phyloP scores from a whole-genome alignment of 2,113 vertebrate species.

The Lycaon pictus region DNA sequence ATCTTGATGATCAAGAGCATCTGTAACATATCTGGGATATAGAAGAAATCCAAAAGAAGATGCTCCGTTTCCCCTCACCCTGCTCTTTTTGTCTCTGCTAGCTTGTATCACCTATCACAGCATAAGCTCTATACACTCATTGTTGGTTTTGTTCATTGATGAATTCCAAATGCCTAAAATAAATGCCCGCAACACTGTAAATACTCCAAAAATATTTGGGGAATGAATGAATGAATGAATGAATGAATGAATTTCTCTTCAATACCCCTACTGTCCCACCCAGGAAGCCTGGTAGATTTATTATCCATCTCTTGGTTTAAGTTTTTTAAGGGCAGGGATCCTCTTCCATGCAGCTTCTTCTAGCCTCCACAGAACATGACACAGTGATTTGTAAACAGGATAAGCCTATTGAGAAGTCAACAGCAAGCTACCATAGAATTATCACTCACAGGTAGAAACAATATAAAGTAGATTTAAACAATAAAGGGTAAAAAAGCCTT shows the following conservation, averaged over 20 bases:
- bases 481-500: not conserved
- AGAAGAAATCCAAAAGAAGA: not conserved
- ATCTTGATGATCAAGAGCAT: not conserved
- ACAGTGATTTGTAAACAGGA: not conserved
- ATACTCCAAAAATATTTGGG: not conserved
- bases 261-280: not conserved
- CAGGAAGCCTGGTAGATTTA: not conserved
- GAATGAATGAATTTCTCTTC: not conserved
- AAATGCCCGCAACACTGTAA: not conserved
- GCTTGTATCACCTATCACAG: not conserved
- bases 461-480: not conserved
- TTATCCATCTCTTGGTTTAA: not conserved
- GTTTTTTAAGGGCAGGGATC: not conserved
- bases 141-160: not conserved
- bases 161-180: conserved; percentile 9
- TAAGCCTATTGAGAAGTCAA: not conserved
- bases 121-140: not conserved
- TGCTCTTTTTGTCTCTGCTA: not conserved
- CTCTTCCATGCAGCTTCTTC: not conserved
- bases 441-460: not conserved
- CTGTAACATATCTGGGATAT: not conserved
- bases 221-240: not conserved
- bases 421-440: not conserved
- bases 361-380: not conserved
- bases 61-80: not conserved